Evolutionary conservation across 37 sponge, comb jelly and placozoan species (phyloP), one percentile per base, ranked within the genome.

Genomic region (Chondrilla cf. caribensis): DNA sequence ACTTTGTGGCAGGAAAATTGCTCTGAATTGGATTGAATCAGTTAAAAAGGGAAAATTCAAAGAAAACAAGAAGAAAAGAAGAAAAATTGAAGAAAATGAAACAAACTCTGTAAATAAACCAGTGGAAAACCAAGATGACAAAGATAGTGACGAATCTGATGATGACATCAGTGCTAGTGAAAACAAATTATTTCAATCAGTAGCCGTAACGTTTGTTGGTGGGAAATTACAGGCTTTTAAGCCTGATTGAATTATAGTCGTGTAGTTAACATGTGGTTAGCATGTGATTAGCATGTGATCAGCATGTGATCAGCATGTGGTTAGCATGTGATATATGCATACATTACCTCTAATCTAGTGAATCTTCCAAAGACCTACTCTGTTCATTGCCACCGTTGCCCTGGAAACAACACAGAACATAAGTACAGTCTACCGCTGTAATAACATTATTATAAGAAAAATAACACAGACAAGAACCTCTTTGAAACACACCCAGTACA

Each of bases 131-230:
- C 6, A 47, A 47, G 51, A 14, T 47, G 9, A 14, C 51, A 47
- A 47, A 14, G 51, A 47, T 29, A 67, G 68, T 67, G 29, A 33
- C 17, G 41, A 36, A 4, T 73, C 76, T 39, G 44, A 42, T 40
- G 76, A 73, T 37, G 24, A 37, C 2, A 37, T 2, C n/a, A 1
- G 41, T 4, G 76, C 21, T 14, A 42, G 25, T n/a, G 64, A 62
- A 43, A 42, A 39, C 8, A 40, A 73, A 21, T 19, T 40, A 40
- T 29, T 29, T 29, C 41, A 73, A 39, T 3, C 76, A 39, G 68
- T 67, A 33, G 76, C 76, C 17, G 76, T 73, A 37, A 73, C 76
- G 19, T 73, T 73, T 73, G 43, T 73, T 37, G 76, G 43, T 42
- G 76, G 76, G 7, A 37, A 36, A 22, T 19, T 73, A n/a, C 21